These are phyloP conservation scores for Diorhabda elongata DNA, from an alignment of 1,140 invertebrate species.

Conservation along the genomic window DNA sequence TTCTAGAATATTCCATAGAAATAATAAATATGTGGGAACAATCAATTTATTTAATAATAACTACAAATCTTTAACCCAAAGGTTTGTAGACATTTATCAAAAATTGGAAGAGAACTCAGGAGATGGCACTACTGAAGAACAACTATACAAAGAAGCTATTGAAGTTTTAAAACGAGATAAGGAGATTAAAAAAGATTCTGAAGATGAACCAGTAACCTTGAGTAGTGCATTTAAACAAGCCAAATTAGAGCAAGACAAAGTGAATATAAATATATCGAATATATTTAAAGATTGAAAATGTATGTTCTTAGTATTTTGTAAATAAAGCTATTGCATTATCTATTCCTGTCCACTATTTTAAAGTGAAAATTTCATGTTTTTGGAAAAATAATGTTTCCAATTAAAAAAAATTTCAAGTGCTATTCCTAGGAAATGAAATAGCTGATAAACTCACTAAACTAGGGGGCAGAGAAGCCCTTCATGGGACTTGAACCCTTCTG, in stretches of 20 bases:
- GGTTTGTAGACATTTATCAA: constrained; percentile 57
- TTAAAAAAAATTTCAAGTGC: no score
- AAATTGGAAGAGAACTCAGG: constrained; percentile 50
- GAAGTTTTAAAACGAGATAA: constrained; percentile 44
- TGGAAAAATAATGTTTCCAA: no score
- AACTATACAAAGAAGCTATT: constrained; percentile 48
- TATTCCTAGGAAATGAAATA: no score
- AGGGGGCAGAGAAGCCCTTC: no score
- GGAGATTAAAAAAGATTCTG: constrained; percentile 20
- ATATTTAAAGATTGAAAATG: constrained; percentile 31
- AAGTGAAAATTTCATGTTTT: no score
- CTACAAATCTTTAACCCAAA: constrained; percentile 54
- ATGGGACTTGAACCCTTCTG: no score
- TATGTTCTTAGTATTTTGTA: no score
- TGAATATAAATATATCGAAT: constrained; percentile 29
- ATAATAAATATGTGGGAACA: constrained; percentile 50
- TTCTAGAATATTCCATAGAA: constrained; percentile 61
- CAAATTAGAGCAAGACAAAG: constrained; percentile 22
- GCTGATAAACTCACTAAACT: no score
- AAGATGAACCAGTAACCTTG: constrained; percentile 31
- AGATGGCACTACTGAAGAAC: constrained; percentile 50
- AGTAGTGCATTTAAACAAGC: constrained; percentile 40
- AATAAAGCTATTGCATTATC: no score
- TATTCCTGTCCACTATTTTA: no score
- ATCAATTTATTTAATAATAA: constrained; percentile 51